Percentiles rank a stretch among this genome's conserved stretches.
Evolutionary conservation across 2,888 invertebrate species (phyloP).

Genomic region (Scelioninae gen. 1): DNA sequence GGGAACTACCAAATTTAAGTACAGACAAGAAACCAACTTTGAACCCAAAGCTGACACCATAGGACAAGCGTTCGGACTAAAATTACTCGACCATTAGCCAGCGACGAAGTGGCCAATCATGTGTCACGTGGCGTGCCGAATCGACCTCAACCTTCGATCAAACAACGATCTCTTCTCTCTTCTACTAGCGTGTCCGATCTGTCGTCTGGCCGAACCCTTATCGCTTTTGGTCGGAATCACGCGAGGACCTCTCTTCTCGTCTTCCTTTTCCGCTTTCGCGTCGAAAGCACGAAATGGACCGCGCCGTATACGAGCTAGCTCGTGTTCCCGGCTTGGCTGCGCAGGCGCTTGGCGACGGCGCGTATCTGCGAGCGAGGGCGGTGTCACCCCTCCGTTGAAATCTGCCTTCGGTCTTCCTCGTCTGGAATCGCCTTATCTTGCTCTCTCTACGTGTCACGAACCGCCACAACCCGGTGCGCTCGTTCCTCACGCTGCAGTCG

Average conservation of each 20-base stretch:
- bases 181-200: too few relatives aligned
- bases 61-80: background rate
- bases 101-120: constrained; percentile 1
- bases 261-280: constrained; percentile 54
- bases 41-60: background rate
- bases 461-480: constrained; percentile 62
- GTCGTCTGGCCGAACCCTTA: too few relatives aligned
- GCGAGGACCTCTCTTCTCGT: background rate
- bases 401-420: constrained; percentile 53
- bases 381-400: constrained; percentile 68
- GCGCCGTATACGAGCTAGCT: too few relatives aligned
- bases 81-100: constrained; percentile 22
- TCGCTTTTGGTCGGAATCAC: too few relatives aligned
- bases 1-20: too few relatives aligned
- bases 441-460: constrained; percentile 51
- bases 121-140: background rate
- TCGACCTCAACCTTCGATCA: constrained; percentile 12
- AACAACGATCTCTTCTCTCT: too few relatives aligned
- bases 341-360: constrained; percentile 58
- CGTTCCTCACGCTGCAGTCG: constrained; percentile 66
- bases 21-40: background rate
- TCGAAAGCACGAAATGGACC: constrained; percentile 70
- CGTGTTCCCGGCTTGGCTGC: constrained; percentile 41
- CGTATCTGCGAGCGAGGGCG: constrained; percentile 74
- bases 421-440: constrained; percentile 26